Base-by-base conservation (phyloP, 2,888 invertebrate genomes). In the Ophion ellenae region DNA sequence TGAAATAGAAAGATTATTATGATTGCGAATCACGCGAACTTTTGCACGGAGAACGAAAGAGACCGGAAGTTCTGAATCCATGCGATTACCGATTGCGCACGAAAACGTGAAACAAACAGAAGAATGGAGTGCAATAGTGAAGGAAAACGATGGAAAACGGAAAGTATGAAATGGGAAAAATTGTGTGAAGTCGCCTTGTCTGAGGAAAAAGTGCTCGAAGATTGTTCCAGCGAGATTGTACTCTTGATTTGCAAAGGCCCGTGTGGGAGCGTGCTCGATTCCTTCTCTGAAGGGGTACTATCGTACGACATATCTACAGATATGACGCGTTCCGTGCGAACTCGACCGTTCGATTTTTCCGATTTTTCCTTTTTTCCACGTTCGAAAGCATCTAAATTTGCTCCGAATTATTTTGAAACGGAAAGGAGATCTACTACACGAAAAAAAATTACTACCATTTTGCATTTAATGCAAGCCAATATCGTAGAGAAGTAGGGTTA, bases 251-350 rank as follows among this genome's bases (percentile, higher is more conserved):
- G 85, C 85, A 83, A 78, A 80, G 71, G 61, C 53, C 82, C 82
- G 85, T 82, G 85, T 85, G 85, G 85, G 85, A 85, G 85, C 79
- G 85, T 85, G 75, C 82, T 45, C 85, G 85, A 82, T 85, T 85
- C 82, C 85, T 77, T 53, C 80, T 64, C 40, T 20, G 28, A 76
- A 76, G 80, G 24, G 66, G 76, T 64, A 61, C 70, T 47, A 75
- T 32, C 66, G 20, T 66, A 59, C 74, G 73, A 66, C 53, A 53
- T 74, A 66, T 74, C 24, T 73, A 40, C 57, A 24, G 40, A 36
- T 17, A 61, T 70, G 20, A 53, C 47, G 6, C 53, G 0, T 76
- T 64, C 64, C 14, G 64, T 64, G 61, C 59, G 36, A 59, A 73
- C n/a, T 53, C 5, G n/a, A 73, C 20, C 11, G 0, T 61, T 14